Evolutionary conservation across 2,113 vertebrate genomes (phyloP).

Genomic region (Telmatochromis brichardi): DNA sequence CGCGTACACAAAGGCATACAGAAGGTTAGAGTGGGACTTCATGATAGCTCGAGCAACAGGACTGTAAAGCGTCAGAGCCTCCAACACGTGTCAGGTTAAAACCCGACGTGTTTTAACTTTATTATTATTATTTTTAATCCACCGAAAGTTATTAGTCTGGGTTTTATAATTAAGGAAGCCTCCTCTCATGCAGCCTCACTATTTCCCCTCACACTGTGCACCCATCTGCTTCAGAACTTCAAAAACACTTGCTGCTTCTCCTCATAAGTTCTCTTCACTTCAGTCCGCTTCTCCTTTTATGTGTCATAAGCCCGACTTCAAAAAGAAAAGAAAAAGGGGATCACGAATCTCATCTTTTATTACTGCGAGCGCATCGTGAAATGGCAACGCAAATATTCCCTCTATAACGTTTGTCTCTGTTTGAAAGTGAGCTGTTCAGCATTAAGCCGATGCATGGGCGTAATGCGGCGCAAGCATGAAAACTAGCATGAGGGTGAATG

Average conservation of each 20-base stretch:
- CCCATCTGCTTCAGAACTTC: slow-evolving; percentile 65
- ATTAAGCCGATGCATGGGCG: background rate
- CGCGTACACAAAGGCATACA: background rate
- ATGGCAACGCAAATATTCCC: slow-evolving; percentile 20
- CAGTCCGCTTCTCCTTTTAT: slow-evolving; percentile 34
- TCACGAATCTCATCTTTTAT: slow-evolving; percentile 5
- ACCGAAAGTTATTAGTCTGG: background rate
- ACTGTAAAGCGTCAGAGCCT: background rate
- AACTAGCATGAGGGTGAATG: slow-evolving; percentile 24
- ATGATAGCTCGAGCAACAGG: background rate
- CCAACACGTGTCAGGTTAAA: background rate
- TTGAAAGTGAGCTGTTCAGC: background rate
- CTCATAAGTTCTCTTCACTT: slow-evolving; percentile 9
- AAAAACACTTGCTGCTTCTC: slow-evolving; percentile 36
- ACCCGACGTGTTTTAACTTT: background rate
- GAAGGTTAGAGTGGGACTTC: background rate
- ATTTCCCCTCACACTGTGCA: slow-evolving; percentile 48
- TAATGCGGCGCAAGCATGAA: background rate
- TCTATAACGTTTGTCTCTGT: background rate
- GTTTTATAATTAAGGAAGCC: background rate
- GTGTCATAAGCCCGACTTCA: slow-evolving; percentile 41
- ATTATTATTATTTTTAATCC: background rate
- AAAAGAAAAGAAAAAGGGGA: slow-evolving; percentile 41
- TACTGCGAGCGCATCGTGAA: slow-evolving; percentile 14
- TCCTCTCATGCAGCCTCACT: background rate